Percentiles rank a stretch among this genome's conserved stretches.
Evolutionary conservation across 2,113 vertebrate genomes (phyloP).

Genomic region (Pluvianellus socialis): DNA sequence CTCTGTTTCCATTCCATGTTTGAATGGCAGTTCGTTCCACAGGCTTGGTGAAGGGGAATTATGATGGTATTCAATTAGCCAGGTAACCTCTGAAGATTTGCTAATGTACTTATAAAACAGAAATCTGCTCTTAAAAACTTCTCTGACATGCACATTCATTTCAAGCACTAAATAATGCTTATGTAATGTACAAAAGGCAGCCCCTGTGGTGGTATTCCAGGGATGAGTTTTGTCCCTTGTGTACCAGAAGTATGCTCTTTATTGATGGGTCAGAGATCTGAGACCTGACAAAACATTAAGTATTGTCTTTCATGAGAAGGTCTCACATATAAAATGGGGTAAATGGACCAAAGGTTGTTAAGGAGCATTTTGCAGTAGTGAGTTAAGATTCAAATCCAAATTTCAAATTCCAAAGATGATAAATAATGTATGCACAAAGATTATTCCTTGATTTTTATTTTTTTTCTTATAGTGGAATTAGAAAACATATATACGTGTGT

Average conservation of each 20-base stretch:
- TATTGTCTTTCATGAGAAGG: neutral
- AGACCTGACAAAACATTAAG: neutral
- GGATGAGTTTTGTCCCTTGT: neutral
- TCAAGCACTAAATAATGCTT: constrained; percentile 1
- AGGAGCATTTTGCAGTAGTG: neutral
- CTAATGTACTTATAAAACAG: constrained; percentile 27
- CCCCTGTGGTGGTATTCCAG: neutral
- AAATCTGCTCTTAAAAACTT: constrained; percentile 18
- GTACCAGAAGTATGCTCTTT: neutral
- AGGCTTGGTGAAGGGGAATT: neutral
- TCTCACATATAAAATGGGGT: neutral
- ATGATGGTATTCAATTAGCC: constrained; percentile 50
- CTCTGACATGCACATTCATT: constrained; percentile 3
- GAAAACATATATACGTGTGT: neutral
- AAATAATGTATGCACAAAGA: neutral
- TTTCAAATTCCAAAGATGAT: neutral
- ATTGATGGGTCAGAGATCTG: neutral
- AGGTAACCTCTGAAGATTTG: constrained; percentile 52
- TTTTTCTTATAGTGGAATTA: neutral
- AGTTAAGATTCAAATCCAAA: neutral
- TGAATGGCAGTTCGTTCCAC: constrained; percentile 30
- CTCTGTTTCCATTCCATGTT: constrained; percentile 14
- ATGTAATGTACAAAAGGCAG: constrained; percentile 1
- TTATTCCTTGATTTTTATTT: neutral
- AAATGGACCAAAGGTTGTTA: neutral